Percentiles rank a stretch among this genome's conserved stretches.
phyloP scores from a whole-genome alignment of 2,113 vertebrate genomes.

The Sander lucioperca region DNA sequence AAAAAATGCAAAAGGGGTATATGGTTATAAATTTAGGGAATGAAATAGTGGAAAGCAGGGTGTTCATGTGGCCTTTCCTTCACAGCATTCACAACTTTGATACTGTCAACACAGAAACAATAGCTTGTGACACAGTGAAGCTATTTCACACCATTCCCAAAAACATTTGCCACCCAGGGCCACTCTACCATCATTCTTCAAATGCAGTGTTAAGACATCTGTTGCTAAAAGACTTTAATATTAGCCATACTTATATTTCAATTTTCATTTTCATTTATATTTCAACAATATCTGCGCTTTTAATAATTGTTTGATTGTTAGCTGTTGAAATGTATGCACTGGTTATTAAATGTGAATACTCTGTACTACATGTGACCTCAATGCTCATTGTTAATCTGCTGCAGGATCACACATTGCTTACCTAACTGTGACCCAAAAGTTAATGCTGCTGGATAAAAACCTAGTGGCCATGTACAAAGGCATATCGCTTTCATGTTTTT shows the following conservation, averaged over 20 bases:
- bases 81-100: background rate
- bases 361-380: background rate
- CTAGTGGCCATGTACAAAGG: background rate
- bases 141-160: background rate
- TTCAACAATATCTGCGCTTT: background rate
- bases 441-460: slow-evolving; percentile 10
- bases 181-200: background rate
- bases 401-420: background rate
- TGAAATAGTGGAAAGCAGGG: background rate
- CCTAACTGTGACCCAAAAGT: slow-evolving; percentile 6
- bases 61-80: background rate
- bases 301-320: background rate
- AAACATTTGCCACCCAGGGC: background rate
- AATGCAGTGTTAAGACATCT: background rate
- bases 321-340: background rate
- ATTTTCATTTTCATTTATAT: background rate
- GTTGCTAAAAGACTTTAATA: background rate
- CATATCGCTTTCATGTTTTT: background rate
- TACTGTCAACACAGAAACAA: background rate
- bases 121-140: background rate
- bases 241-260: background rate
- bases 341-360: background rate
- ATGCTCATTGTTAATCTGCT: background rate
- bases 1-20: background rate
- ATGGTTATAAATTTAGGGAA: background rate